Percentiles rank a stretch among this genome's conserved stretches.
Conservation (phyloP, 2,888 invertebrate species). For the Diarsia rubi region DNA sequence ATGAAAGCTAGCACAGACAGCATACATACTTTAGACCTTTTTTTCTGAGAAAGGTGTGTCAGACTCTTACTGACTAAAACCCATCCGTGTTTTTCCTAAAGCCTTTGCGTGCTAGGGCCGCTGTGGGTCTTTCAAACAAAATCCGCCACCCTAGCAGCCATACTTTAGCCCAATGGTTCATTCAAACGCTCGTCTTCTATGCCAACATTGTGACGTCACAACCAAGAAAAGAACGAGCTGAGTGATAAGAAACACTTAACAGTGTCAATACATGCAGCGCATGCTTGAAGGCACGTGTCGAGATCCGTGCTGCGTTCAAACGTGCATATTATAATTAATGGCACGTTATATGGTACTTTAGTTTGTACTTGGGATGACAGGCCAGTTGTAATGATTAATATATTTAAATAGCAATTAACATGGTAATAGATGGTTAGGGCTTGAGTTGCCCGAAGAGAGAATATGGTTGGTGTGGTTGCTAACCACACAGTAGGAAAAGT, state of each 20-base stretch:
- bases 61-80: no score
- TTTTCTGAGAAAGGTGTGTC: no score
- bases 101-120: no score
- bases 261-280: conserved; percentile 45
- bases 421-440: not conserved
- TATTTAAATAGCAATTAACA: conserved; percentile 31
- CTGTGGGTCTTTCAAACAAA: no score
- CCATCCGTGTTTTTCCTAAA: no score
- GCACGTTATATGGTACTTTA: conserved; percentile 42
- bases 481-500: not conserved
- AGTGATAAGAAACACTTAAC: conserved; percentile 40
- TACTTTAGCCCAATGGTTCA: not conserved
- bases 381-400: conserved; percentile 13
- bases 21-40: no score
- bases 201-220: conserved; percentile 18
- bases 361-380: conserved; percentile 24
- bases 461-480: not conserved
- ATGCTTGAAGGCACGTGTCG: conserved; percentile 38
- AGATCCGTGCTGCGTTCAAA: conserved; percentile 40
- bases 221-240: not conserved
- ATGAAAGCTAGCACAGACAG: not conserved
- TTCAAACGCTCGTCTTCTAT: not conserved
- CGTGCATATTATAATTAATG: conserved; percentile 43
- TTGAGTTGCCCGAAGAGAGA: not conserved
- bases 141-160: no score